phyloP scores from a whole-genome alignment of 2,888 invertebrate genomes.

The Trichopoda pennipes region DNA sequence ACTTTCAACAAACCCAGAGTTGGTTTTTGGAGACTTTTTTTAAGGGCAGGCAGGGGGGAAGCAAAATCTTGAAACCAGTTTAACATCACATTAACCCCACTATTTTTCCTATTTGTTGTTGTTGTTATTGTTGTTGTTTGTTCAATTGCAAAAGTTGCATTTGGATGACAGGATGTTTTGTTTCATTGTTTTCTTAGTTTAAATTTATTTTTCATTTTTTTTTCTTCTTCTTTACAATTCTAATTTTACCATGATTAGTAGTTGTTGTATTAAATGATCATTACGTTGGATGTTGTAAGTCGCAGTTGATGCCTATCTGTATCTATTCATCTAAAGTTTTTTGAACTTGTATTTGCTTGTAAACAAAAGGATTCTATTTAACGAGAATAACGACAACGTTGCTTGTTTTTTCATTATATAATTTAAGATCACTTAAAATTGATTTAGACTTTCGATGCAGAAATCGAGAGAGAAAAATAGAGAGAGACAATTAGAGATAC shows the following conservation, averaged over 20 bases:
- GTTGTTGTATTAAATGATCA: conserved; percentile 39
- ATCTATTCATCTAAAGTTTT: conserved; percentile 34
- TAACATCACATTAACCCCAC: conserved; percentile 22
- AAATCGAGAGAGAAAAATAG: too few species aligned
- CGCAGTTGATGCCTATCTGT: conserved; percentile 33
- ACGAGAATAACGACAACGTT: conserved; percentile 10
- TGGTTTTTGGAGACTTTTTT: conserved; percentile 29
- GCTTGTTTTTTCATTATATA: conserved; percentile 28
- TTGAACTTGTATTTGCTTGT: conserved; percentile 30
- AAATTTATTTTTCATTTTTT: background rate
- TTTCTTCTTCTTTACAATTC: conserved; percentile 16
- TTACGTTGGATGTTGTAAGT: conserved; percentile 20
- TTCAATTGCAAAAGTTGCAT: conserved; percentile 36
- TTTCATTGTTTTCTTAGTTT: conserved; percentile 16
- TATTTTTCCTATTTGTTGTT: background rate
- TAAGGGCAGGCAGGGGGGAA: conserved; percentile 1
- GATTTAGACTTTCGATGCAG: background rate
- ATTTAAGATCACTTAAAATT: conserved; percentile 37
- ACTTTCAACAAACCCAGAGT: conserved; percentile 54
- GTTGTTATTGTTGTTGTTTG: background rate
- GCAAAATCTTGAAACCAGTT: conserved; percentile 49
- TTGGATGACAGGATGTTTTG: conserved; percentile 52
- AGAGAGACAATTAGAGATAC: conserved; percentile 14
- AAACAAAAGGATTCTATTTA: conserved; percentile 53
- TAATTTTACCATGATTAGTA: conserved; percentile 55